Percentiles rank a stretch among this genome's conserved stretches.
Evolutionary conservation across 2,888 invertebrate genomes (phyloP).

Genomic region (Shargacucullia verbasci): DNA sequence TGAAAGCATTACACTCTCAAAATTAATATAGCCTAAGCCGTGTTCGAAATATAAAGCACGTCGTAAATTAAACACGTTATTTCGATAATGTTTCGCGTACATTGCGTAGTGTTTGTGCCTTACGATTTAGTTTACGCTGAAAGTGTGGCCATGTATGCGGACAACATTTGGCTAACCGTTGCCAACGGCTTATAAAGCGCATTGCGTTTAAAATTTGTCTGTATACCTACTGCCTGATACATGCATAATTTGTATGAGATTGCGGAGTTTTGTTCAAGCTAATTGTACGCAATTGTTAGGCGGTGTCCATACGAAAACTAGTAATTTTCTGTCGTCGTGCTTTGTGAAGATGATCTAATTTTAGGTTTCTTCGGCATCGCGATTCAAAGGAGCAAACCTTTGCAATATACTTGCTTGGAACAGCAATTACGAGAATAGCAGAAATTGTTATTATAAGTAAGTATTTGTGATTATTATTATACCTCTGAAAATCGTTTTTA

Average conservation of each 20-base stretch:
- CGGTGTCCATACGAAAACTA: background rate
- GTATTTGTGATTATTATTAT: too few relatives aligned
- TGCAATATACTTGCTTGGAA: too few relatives aligned
- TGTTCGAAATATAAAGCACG: conserved; percentile 60
- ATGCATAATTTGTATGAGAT: conserved; percentile 3
- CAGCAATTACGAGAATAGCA: too few relatives aligned
- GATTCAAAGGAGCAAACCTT: too few relatives aligned
- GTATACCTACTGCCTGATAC: conserved; percentile 3
- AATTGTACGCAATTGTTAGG: conserved; percentile 8
- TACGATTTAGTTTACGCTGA: conserved; percentile 35
- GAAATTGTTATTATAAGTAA: too few relatives aligned
- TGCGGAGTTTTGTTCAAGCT: conserved; percentile 7
- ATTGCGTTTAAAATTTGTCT: conserved; percentile 31
- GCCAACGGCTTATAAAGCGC: conserved; percentile 27
- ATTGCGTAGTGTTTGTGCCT: conserved; percentile 55
- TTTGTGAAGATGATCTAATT: too few relatives aligned
- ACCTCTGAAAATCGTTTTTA: too few relatives aligned
- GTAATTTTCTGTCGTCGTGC: background rate
- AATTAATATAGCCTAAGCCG: conserved; percentile 68
- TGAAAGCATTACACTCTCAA: conserved; percentile 19
- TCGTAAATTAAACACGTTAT: conserved; percentile 72
- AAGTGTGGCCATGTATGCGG: conserved; percentile 41
- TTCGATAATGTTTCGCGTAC: conserved; percentile 60
- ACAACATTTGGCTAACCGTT: conserved; percentile 23
- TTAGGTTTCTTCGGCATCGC: too few relatives aligned